Evolutionary conservation across 2,797 vertebrate species (phyloP).

Genomic region (Sebastes minor): DNA sequence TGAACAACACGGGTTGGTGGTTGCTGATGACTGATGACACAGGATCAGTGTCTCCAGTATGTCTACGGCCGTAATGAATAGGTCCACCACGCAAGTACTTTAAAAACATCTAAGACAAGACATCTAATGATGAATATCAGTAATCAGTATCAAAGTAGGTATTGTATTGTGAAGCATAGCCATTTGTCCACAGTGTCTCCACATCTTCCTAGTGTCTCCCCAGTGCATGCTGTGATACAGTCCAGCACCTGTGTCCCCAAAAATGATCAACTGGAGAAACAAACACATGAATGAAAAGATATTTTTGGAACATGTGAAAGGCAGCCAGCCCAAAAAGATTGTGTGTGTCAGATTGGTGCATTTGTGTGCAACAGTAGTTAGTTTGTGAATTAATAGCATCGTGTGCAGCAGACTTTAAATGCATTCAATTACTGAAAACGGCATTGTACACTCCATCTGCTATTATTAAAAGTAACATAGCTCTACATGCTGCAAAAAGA

Average conservation of each 20-base stretch:
- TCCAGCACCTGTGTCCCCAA: neutral
- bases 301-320: neutral
- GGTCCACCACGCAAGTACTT: neutral
- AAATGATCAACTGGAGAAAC: neutral
- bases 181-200: neutral
- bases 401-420: neutral
- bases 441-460: neutral
- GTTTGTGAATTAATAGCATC: neutral
- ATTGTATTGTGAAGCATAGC: neutral
- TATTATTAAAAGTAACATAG: neutral
- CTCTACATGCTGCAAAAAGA: neutral
- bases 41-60: neutral
- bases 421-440: neutral
- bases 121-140: neutral
- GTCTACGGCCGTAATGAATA: neutral
- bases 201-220: conserved; percentile 3
- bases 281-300: neutral
- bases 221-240: conserved; percentile 14
- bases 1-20: neutral
- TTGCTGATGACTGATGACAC: neutral
- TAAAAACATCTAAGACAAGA: neutral
- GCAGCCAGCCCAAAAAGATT: neutral
- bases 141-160: conserved; percentile 4
- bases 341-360: neutral
- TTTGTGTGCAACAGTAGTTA: neutral